These are phyloP conservation scores for Sinocyclocheilus rhinocerous DNA, from an alignment of 2,113 vertebrate species.

Conservation along the genomic window DNA sequence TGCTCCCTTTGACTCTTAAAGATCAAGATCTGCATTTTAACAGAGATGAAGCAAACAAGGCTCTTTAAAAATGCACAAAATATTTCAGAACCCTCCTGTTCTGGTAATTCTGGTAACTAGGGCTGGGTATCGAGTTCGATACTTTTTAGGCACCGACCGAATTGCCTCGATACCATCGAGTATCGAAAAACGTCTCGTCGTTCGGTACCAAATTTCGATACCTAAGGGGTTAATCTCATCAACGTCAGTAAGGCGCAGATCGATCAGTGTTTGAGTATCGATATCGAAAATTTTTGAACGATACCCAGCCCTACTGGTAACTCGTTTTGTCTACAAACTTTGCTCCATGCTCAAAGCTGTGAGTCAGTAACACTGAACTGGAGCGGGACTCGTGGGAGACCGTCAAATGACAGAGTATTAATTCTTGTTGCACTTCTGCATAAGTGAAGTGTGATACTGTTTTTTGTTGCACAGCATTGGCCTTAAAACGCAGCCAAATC, in stretches of 20 bases:
- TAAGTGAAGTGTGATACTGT: constrained; percentile 8
- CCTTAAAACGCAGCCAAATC: not conserved
- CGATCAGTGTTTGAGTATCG: no score
- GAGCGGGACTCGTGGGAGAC: constrained; percentile 8
- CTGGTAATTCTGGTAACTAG: not conserved
- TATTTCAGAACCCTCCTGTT: not conserved
- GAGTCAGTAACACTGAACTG: constrained; percentile 3
- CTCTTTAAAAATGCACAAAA: not conserved
- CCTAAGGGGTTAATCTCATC: no score
- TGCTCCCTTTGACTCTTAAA: constrained; percentile 26
- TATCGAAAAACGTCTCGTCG: no score
- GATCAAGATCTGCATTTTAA: constrained; percentile 32
- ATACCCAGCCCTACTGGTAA: no score
- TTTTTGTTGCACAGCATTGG: not conserved
- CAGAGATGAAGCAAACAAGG: not conserved
- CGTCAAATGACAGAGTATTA: not conserved
- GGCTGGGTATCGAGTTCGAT: no score
- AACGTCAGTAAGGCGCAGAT: no score
- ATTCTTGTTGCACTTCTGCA: not conserved
- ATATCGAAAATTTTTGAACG: no score
- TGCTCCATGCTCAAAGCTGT: not conserved
- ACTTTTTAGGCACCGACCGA: no score
- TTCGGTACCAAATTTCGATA: no score
- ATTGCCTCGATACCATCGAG: no score
- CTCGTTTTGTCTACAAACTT: not conserved